These are phyloP conservation scores for Caenorhabditis sinica DNA, from an alignment of 2,888 invertebrate genomes.

Conservation along the genomic window DNA sequence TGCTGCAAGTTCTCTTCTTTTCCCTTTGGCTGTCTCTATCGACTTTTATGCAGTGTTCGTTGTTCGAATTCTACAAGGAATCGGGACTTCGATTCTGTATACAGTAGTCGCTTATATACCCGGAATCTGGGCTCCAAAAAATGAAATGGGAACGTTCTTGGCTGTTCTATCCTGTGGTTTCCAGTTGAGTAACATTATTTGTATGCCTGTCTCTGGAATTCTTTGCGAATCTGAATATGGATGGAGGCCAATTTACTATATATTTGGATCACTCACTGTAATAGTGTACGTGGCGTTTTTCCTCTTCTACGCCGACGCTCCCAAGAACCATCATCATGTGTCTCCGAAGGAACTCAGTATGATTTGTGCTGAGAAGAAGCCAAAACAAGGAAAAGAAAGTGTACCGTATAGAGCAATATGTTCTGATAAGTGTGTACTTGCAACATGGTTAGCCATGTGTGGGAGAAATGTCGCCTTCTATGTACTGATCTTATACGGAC, in stretches of 20 bases:
- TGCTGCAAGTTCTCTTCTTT: slow-evolving; percentile 63
- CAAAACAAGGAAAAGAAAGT: slow-evolving; percentile 39
- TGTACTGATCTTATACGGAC: slow-evolving; percentile 69
- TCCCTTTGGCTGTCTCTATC: slow-evolving; percentile 62
- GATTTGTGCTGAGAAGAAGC: slow-evolving; percentile 56
- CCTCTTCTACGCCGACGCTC: slow-evolving; percentile 66
- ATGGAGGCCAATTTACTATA: slow-evolving; percentile 64
- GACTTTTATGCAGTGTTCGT: slow-evolving; percentile 62
- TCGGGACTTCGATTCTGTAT: slow-evolving; percentile 61
- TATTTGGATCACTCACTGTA: slow-evolving; percentile 63
- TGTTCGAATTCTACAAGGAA: slow-evolving; percentile 63
- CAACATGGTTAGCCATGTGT: slow-evolving; percentile 54
- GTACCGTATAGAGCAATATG: slow-evolving; percentile 68
- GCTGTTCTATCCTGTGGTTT: slow-evolving; percentile 61
- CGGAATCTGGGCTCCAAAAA: slow-evolving; percentile 62
- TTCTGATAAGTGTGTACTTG: slow-evolving; percentile 49
- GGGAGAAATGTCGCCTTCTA: slow-evolving; percentile 74
- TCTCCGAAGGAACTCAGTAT: slow-evolving; percentile 48
- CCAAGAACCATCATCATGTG: slow-evolving; percentile 59
- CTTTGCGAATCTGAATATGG: slow-evolving; percentile 62
- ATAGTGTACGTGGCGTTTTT: slow-evolving; percentile 58
- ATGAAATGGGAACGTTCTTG: slow-evolving; percentile 64
- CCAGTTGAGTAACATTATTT: slow-evolving; percentile 59
- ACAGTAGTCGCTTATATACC: slow-evolving; percentile 64
- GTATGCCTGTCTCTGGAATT: slow-evolving; percentile 65